Percentiles rank a stretch among this genome's conserved stretches.
These are phyloP conservation scores for Dolichopus griseipennis DNA, from an alignment of 2,888 invertebrate genomes.

Conservation along the genomic window DNA sequence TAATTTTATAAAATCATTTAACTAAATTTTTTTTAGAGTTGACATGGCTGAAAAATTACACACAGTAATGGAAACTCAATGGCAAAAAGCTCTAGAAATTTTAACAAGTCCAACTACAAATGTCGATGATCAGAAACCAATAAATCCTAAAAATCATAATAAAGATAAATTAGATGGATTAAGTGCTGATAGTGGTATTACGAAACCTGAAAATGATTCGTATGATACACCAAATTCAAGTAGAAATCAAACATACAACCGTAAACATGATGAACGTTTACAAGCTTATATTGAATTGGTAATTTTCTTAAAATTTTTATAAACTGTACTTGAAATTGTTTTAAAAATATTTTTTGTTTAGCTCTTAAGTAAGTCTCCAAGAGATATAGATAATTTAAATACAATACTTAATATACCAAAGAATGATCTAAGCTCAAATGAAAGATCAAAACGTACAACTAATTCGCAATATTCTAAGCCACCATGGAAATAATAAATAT, in stretches of 20 bases:
- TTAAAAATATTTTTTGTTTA: constrained; percentile 25
- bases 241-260: constrained; percentile 27
- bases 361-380: constrained; percentile 49
- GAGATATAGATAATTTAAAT: constrained; percentile 39
- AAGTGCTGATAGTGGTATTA: constrained; percentile 21
- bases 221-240: constrained; percentile 38
- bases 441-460: not conserved
- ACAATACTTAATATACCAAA: constrained; percentile 31
- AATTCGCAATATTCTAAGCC: not conserved
- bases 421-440: not conserved
- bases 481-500: constrained; percentile 3
- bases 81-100: constrained; percentile 66
- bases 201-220: constrained; percentile 31
- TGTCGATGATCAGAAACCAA: constrained; percentile 14
- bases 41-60: constrained; percentile 67
- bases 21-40: constrained; percentile 43
- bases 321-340: not conserved
- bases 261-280: constrained; percentile 33
- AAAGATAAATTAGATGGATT: constrained; percentile 22
- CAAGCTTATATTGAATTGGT: constrained; percentile 41
- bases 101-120: constrained; percentile 46
- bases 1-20: not conserved
- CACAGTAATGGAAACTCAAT: constrained; percentile 69
- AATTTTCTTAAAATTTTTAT: constrained; percentile 11
- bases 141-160: constrained; percentile 13